Base-by-base conservation (phyloP, 2,888 invertebrate species). In the Xanthia icteritia region DNA sequence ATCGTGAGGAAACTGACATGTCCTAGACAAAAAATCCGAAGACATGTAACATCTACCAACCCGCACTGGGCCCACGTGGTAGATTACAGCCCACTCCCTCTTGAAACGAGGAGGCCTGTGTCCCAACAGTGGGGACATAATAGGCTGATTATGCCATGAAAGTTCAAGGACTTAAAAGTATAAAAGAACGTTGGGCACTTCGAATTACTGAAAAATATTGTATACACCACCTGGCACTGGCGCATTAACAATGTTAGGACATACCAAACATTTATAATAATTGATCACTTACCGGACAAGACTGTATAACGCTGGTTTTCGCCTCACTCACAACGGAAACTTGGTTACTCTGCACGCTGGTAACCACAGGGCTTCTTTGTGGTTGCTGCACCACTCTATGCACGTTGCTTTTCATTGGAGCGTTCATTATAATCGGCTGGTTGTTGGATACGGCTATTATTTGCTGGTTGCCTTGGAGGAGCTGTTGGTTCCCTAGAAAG, bases 401-500 rank as follows among this genome's bases (percentile, higher is more conserved):
- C 0, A 94, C 92, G 4, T 90, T 92, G 0, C 92, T 83, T 79
- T 96, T 96, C 89, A 94, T 91, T 0, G 95, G 93, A 0, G 96
- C 81, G 81, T 94, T 96, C 92, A 96, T 91, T 79, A 96, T 94
- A 4, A 96, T 94, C 87, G 95, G 95, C 85, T 96, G 96, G 83
- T 95, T 96, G 81, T 92, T 95, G 0, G 96, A 94, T 3, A 96
- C 94, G 0, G 95, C 89, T 78, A 96, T 95, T 36, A 96, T 95
- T 79, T 96, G 96, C 78, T 94, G 94, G 79, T 91, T 93, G 42
- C 94, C 93, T 90, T 93, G 92, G 11, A 94, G 79, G 39, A 95
- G 82, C 80, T 94, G 94, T 75, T 94, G 94, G 79, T 90, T 93
- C 13, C 93, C 92, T 73, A 83, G 70, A 51, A 89, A 70, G n/a